Evolutionary conservation across 2,888 invertebrate genomes (phyloP).

Genomic region (Achlya flavicornis): DNA sequence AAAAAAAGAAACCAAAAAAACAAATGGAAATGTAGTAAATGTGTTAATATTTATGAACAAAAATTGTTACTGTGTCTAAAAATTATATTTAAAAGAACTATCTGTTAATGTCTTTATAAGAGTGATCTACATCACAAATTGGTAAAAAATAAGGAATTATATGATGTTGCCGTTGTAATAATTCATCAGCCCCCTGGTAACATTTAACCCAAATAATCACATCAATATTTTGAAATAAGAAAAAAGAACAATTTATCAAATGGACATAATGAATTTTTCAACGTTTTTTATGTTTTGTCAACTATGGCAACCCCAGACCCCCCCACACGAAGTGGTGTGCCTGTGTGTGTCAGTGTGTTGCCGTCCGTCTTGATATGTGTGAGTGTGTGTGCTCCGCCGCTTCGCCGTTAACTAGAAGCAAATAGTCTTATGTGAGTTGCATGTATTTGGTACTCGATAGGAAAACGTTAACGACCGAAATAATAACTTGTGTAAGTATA

Average conservation of each 20-base stretch:
- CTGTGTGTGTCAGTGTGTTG: constrained; percentile 74
- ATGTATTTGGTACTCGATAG: constrained; percentile 31
- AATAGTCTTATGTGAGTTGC: constrained; percentile 74
- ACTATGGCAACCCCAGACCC: constrained; percentile 63
- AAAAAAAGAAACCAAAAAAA: constrained; percentile 41
- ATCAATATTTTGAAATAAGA: constrained; percentile 19
- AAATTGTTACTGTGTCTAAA: constrained; percentile 69
- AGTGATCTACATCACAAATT: constrained; percentile 79
- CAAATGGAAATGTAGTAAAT: constrained; percentile 70
- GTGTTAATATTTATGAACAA: constrained; percentile 49
- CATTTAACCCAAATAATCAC: constrained; percentile 24
- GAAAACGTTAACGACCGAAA: constrained; percentile 13
- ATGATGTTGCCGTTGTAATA: constrained; percentile 66
- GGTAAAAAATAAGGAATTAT: constrained; percentile 76
- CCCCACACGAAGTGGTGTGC: constrained; percentile 70
- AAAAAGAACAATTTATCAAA: constrained; percentile 9
- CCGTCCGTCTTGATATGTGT: constrained; percentile 83
- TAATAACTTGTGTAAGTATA: constrained; percentile 16
- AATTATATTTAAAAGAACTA: constrained; percentile 68
- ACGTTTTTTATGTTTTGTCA: constrained; percentile 45
- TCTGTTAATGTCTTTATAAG: constrained; percentile 82
- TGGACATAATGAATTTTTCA: constrained; percentile 23
- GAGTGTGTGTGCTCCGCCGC: constrained; percentile 74
- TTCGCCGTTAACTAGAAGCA: constrained; percentile 81
- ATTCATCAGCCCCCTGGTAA: constrained; percentile 41